Conservation (phyloP, 92 coral and sea anemone genomes). For the Palythoa grandiflora region DNA sequence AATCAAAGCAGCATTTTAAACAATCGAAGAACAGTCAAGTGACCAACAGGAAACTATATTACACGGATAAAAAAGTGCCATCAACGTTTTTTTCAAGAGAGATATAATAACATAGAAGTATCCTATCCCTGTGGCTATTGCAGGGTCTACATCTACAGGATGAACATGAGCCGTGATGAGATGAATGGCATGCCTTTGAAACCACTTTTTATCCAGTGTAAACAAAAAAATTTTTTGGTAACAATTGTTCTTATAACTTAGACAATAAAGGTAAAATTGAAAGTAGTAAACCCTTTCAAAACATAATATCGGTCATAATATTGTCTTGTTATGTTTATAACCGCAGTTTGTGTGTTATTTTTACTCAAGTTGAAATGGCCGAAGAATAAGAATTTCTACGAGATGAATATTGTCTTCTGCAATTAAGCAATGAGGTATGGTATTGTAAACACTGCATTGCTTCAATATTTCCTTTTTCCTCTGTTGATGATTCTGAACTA, state of each 20-base stretch:
- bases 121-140: not conserved
- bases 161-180: not conserved
- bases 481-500: constrained; percentile 45
- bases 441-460: constrained; percentile 39
- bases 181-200: not conserved
- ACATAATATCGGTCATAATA: not conserved
- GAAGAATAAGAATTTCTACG: too few species aligned
- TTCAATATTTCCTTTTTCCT: constrained; percentile 42
- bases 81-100: not conserved
- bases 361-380: too few species aligned
- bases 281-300: constrained; percentile 2
- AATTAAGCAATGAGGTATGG: not conserved
- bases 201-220: constrained; percentile 1
- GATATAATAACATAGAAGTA: not conserved
- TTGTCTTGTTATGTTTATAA: too few species aligned
- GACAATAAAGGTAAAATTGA: not conserved
- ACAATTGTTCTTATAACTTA: not conserved
- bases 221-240: not conserved
- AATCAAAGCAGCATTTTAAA: not conserved
- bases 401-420: not conserved
- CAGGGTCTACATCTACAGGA: not conserved
- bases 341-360: too few species aligned
- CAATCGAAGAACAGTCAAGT: not conserved
- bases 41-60: not conserved
- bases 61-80: constrained; percentile 1